These are phyloP conservation scores for Paracentrotus lividus DNA, from an alignment of 53 echinoderm and acorn worm genomes.

Conservation along the genomic window DNA sequence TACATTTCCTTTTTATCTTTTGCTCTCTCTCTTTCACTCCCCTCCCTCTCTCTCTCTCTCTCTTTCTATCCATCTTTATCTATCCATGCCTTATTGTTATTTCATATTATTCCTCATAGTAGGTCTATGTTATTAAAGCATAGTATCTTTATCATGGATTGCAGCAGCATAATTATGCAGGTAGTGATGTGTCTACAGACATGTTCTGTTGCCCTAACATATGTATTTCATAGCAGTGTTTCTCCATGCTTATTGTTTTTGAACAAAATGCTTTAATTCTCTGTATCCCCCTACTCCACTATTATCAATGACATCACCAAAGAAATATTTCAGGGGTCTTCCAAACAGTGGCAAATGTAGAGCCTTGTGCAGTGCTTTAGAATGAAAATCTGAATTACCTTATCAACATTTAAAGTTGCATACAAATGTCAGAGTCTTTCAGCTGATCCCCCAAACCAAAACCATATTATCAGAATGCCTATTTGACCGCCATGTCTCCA, in stretches of 20 bases:
- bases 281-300: too few relatives aligned
- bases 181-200: too few relatives aligned
- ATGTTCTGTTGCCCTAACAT: too few relatives aligned
- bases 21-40: neutral
- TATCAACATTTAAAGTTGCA: neutral
- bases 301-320: too few relatives aligned
- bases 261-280: too few relatives aligned
- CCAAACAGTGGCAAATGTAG: too few relatives aligned
- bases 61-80: neutral
- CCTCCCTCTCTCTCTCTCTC: neutral
- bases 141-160: neutral
- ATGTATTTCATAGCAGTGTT: too few relatives aligned
- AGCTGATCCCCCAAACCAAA: neutral
- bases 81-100: neutral
- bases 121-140: neutral
- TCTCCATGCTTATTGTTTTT: too few relatives aligned
- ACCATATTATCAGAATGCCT: neutral
- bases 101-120: neutral
- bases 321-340: too few relatives aligned
- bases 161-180: neutral
- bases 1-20: neutral
- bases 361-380: too few relatives aligned
- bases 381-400: neutral
- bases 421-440: neutral
- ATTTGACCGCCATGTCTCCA: too few relatives aligned